Evolutionary conservation across 2,888 invertebrate species (phyloP), one percentile per base, ranked within the genome.

Genomic region (Cetonia aurata): DNA sequence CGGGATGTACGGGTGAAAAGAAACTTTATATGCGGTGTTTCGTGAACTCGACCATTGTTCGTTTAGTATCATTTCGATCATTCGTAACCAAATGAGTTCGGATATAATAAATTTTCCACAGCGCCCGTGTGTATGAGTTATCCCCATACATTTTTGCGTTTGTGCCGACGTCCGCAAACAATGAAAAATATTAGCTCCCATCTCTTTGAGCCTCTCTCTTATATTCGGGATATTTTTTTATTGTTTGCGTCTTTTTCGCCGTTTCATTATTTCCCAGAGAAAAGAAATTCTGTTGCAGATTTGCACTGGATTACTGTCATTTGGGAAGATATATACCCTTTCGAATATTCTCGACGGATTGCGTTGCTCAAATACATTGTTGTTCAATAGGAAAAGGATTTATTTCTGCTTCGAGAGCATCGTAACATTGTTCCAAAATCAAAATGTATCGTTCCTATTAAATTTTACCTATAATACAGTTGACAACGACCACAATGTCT

Each of bases 1-100:
- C 71, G 76, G 33, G 25, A 56, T 60, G 76, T 76, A 78, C 77
- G 75, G 76, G 76, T 77, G 77, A 77, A 77, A 25, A 76, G 75
- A 76, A 75, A 75, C 71, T 72, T 74, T 73, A 71, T 71, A 73
- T 73, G 69, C 72, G 70, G 71, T 25, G 25, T 46, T 44, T 13
- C 31, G 53, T 53, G 17, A 48, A 41, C 31, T 6, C 31, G 31
- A 46, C 48, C 48, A 33, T 60, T 73, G 33, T 46, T 25, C 46
- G 13, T 46, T 15, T 15, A 31, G 46, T 41, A 31, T 60, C 42
- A 60, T 25, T 19, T 59, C 59, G 50, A 50, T 50, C 50, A 19
- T 25, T 42, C 33, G 15, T 42, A 31, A 67, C 56, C 72, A 67
- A 31, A 55, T 17, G 46, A 44, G 46, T 53, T 15, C 25, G 44